A percentile compares a stretch with the other conserved stretches of the same genome.
Evolutionary conservation across 2,888 invertebrate species (phyloP).

Genomic region (Willowsia nigromaculata): DNA sequence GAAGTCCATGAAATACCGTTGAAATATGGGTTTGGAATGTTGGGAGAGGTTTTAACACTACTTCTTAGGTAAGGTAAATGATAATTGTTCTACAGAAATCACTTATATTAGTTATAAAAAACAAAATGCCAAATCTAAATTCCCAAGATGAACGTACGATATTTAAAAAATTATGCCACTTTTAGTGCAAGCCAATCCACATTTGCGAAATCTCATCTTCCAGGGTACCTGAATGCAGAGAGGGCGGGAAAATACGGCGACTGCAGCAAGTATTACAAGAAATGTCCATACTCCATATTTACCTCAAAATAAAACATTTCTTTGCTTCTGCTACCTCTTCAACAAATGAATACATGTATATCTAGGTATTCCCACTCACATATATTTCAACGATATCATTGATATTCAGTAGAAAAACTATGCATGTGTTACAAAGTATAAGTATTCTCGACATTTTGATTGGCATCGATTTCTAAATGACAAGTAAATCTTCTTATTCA

Average conservation of each 20-base stretch:
- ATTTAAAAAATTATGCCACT: no score
- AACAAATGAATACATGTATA: no score
- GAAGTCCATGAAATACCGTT: slow-evolving; percentile 77
- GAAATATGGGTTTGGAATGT: slow-evolving; percentile 75
- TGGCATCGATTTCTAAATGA: no score
- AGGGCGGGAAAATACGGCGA: slow-evolving; percentile 70
- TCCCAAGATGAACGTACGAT: no score
- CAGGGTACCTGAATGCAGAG: slow-evolving; percentile 76
- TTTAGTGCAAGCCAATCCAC: slow-evolving; percentile 73
- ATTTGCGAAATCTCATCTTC: slow-evolving; percentile 75
- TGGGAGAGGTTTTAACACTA: slow-evolving; percentile 76
- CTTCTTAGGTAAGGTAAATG: slow-evolving; percentile 73
- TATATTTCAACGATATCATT: no score
- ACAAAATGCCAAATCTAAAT: neutral
- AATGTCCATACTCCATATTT: slow-evolving; percentile 64
- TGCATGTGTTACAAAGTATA: no score
- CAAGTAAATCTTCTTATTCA: no score
- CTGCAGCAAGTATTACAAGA: slow-evolving; percentile 45
- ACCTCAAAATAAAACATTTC: slow-evolving; percentile 45
- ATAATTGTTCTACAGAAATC: neutral
- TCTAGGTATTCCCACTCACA: no score
- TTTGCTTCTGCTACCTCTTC: no score
- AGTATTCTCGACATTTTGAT: no score
- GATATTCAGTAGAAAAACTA: no score
- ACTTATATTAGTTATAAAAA: neutral